A percentile compares a stretch with the other conserved stretches of the same genome.
Evolutionary conservation across 2,797 vertebrate genomes (phyloP).

Genomic region (Pseudocheirus occidentalis): DNA sequence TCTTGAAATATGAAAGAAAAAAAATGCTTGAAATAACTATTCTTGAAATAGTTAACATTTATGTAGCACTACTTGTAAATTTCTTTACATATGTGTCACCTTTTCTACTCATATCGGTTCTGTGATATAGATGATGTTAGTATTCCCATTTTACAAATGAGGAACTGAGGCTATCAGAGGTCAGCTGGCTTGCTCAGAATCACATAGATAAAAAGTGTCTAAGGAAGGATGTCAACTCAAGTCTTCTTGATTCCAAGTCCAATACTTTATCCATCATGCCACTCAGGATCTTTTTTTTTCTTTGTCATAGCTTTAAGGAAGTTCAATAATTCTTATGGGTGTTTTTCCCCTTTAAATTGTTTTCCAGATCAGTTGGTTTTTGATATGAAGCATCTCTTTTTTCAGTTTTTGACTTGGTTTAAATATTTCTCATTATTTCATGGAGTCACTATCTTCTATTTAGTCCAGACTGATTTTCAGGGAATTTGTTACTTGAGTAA

Average conservation of each 20-base stretch:
- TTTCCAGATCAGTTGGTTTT: neutral
- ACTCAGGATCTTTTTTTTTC: neutral
- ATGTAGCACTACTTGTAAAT: neutral
- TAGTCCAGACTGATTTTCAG: neutral
- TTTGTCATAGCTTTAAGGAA: neutral
- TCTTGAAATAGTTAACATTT: neutral
- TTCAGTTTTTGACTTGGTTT: neutral
- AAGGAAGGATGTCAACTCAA: neutral
- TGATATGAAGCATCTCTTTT: neutral
- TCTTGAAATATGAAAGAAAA: neutral
- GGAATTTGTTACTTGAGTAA: neutral
- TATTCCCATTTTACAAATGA: neutral
- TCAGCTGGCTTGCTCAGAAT: neutral
- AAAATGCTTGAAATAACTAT: neutral
- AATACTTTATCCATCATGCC: neutral
- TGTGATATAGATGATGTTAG: neutral
- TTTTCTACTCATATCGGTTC: neutral
- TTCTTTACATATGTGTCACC: neutral
- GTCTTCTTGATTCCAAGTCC: neutral
- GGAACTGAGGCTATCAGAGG: neutral
- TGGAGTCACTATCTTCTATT: neutral
- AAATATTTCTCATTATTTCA: neutral
- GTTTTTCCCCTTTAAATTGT: neutral
- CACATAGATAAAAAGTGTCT: neutral
- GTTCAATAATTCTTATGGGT: neutral